A percentile compares a stretch with the other conserved stretches of the same genome.
These are phyloP conservation scores for Labroides dimidiatus DNA, from an alignment of 2,797 vertebrate genomes.

Conservation along the genomic window DNA sequence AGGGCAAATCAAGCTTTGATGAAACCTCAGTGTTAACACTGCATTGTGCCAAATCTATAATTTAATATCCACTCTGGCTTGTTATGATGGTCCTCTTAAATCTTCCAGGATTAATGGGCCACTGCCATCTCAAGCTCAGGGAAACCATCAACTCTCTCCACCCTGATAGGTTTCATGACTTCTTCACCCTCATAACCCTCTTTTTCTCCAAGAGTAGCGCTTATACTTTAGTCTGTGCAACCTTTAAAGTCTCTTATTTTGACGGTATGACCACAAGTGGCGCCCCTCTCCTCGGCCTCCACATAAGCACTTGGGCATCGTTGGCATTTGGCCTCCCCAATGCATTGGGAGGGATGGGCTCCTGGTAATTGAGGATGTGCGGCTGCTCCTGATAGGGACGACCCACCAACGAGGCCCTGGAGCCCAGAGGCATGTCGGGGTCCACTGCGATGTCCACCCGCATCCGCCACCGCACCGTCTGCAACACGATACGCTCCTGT, in stretches of 20 bases:
- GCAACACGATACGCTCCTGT: slow-evolving; percentile 94
- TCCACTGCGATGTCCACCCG: slow-evolving; percentile 98
- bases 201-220: slow-evolving; percentile 31
- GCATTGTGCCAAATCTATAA: slow-evolving; percentile 38
- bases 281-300: slow-evolving; percentile 95
- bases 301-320: slow-evolving; percentile 99
- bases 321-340: slow-evolving; percentile 98
- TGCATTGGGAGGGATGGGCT: slow-evolving; percentile 96
- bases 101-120: slow-evolving; percentile 41
- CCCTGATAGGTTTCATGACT: slow-evolving; percentile 27
- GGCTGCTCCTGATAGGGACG: slow-evolving; percentile 98
- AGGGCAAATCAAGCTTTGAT: slow-evolving; percentile 41
- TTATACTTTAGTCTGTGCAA: slow-evolving; percentile 81
- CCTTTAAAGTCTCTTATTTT: slow-evolving; percentile 84
- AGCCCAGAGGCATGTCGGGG: slow-evolving; percentile 93
- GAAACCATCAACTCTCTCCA: slow-evolving; percentile 38
- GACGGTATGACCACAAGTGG: slow-evolving; percentile 97
- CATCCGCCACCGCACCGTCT: slow-evolving; percentile 99
- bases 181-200: slow-evolving; percentile 23
- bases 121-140: slow-evolving; percentile 19
- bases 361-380: slow-evolving; percentile 96
- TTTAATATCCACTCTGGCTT: slow-evolving; percentile 53
- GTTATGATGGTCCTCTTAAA: slow-evolving; percentile 48
- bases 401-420: slow-evolving; percentile 92
- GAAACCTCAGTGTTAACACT: slow-evolving; percentile 28